phyloP scores from a whole-genome alignment of 2,888 invertebrate genomes.

The Parapristionchus giblindavisi region DNA sequence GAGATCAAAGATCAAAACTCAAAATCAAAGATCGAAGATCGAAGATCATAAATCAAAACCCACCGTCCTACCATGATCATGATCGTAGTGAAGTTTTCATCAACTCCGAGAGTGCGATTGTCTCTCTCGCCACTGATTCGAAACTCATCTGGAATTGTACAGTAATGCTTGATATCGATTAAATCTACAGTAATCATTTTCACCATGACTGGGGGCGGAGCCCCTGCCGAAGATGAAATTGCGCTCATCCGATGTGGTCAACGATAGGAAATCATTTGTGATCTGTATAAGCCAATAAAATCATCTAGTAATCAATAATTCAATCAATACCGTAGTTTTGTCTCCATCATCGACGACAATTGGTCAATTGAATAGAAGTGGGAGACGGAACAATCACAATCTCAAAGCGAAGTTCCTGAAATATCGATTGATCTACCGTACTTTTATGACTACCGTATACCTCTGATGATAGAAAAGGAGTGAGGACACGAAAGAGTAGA shows the following conservation, averaged over 20 bases:
- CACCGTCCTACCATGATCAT: slow-evolving; percentile 48
- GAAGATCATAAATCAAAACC: too few relatives aligned
- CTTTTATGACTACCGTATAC: too few relatives aligned
- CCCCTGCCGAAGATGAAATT: slow-evolving; percentile 62
- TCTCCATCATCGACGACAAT: too few relatives aligned
- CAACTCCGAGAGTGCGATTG: slow-evolving; percentile 24
- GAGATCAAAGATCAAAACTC: not conserved
- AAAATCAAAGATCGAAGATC: not conserved
- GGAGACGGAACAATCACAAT: too few relatives aligned
- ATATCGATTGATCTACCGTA: too few relatives aligned
- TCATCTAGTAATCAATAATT: not conserved
- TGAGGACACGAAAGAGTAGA: too few relatives aligned
- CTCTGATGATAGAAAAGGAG: too few relatives aligned
- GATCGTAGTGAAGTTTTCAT: slow-evolving; percentile 49
- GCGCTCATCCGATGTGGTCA: slow-evolving; percentile 63
- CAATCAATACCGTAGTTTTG: too few relatives aligned
- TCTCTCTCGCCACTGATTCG: slow-evolving; percentile 30
- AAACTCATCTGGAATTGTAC: slow-evolving; percentile 36
- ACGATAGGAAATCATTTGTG: slow-evolving; percentile 52
- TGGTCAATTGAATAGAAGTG: too few relatives aligned
- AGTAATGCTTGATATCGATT: too few relatives aligned
- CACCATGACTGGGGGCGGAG: slow-evolving; percentile 59
- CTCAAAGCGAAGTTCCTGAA: too few relatives aligned
- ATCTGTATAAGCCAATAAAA: slow-evolving; percentile 42
- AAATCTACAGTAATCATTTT: too few relatives aligned